Evolutionary conservation across 64 coral and sea anemone species (phyloP).

Genomic region (Montipora foliosa): DNA sequence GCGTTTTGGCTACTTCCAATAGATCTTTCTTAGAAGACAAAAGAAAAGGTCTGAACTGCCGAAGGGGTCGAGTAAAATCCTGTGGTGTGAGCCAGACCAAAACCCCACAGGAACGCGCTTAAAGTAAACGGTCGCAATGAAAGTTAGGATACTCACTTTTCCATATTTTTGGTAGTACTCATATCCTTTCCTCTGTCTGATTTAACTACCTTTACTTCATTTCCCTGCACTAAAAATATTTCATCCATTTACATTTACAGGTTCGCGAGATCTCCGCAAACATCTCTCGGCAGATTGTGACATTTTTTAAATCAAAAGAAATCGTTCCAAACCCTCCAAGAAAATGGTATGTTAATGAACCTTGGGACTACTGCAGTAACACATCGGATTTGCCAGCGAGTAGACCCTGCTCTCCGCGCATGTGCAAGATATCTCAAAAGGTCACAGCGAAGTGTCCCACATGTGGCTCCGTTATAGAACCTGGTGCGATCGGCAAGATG

Average conservation of each 20-base stretch:
- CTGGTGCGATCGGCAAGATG: not conserved
- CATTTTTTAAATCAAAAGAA: slow-evolving; percentile 77
- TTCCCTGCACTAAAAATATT: no score
- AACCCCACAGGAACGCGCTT: no score
- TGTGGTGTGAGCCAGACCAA: no score
- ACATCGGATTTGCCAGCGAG: not conserved
- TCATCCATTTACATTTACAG: not conserved
- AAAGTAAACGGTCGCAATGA: no score
- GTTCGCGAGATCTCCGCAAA: slow-evolving; percentile 83
- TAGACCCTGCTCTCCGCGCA: slow-evolving; percentile 68
- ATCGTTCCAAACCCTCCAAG: slow-evolving; percentile 84
- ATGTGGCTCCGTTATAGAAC: slow-evolving; percentile 83
- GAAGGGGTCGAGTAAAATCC: no score
- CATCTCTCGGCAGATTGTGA: slow-evolving; percentile 80
- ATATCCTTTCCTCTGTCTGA: no score
- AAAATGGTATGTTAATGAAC: slow-evolving; percentile 21
- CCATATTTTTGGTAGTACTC: no score
- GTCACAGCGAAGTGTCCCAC: slow-evolving; percentile 79
- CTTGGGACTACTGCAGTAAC: slow-evolving; percentile 68
- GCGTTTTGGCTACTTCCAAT: no score
- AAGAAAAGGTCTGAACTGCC: no score
- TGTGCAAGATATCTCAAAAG: slow-evolving; percentile 49
- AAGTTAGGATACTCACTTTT: no score
- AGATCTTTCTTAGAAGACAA: no score
- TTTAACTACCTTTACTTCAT: not conserved